A percentile compares a stretch with the other conserved stretches of the same genome.
Conservation (phyloP, 2,888 invertebrate genomes). For the Chrysolina oricalcia region DNA sequence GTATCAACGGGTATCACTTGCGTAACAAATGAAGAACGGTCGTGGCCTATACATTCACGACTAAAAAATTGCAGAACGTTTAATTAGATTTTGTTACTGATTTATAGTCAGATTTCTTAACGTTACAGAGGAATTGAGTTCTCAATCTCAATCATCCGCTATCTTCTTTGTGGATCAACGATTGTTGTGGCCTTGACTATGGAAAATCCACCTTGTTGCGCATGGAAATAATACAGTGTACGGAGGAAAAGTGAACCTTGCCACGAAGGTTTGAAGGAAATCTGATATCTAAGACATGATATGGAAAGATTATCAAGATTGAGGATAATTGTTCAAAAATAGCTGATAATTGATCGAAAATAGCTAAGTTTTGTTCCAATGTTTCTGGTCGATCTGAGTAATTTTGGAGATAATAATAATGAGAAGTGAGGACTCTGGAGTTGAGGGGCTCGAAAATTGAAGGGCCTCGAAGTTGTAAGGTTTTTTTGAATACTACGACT, state of each 20-base stretch:
- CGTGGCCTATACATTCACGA: slow-evolving; percentile 27
- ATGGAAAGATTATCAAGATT: too few species aligned
- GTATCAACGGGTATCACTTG: background rate
- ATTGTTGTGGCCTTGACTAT: slow-evolving; percentile 6
- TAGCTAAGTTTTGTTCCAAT: too few species aligned
- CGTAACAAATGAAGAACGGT: slow-evolving; percentile 20
- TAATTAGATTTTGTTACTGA: slow-evolving; percentile 34
- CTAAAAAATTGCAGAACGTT: slow-evolving; percentile 16
- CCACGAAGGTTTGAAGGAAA: background rate
- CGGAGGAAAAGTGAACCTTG: background rate
- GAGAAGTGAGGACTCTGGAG: too few species aligned
- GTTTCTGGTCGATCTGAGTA: too few species aligned
- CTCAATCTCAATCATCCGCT: slow-evolving; percentile 14
- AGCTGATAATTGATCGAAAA: too few species aligned
- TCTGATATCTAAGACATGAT: background rate
- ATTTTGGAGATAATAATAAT: too few species aligned
- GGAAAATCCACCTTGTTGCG: background rate
- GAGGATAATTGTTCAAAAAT: too few species aligned
- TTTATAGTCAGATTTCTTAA: slow-evolving; percentile 15
- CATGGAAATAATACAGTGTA: background rate
- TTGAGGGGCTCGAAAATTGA: too few species aligned
- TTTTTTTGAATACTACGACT: too few species aligned
- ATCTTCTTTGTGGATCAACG: slow-evolving; percentile 10
- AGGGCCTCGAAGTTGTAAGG: too few species aligned
- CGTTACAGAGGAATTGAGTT: slow-evolving; percentile 9